phyloP scores from a whole-genome alignment of 2,797 vertebrate species.

The Epinephelus coioides region DNA sequence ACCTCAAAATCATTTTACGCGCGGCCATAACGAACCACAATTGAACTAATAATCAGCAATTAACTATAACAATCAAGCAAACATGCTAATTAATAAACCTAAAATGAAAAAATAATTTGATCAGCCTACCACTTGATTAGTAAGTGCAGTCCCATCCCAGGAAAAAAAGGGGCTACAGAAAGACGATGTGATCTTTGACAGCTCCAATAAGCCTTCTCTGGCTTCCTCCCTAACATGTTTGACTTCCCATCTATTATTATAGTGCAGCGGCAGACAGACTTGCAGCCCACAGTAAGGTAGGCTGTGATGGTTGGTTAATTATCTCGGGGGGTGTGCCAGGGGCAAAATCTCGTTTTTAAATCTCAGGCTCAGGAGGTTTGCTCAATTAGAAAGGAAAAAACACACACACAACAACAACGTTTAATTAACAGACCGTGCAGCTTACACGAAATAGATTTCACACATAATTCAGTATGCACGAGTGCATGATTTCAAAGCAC shows the following conservation, averaged over 20 bases:
- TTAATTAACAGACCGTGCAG: conserved; percentile 84
- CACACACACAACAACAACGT: conserved; percentile 70
- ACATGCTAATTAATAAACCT: neutral
- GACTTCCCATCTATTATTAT: conserved; percentile 55
- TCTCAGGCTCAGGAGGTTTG: conserved; percentile 83
- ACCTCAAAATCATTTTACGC: neutral
- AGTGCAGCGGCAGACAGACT: conserved; percentile 62
- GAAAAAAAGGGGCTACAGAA: conserved; percentile 27
- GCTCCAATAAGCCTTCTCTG: conserved; percentile 53
- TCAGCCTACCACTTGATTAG: conserved; percentile 63
- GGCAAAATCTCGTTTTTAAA: conserved; percentile 86
- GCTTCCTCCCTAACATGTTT: conserved; percentile 51
- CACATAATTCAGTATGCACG: conserved; percentile 82
- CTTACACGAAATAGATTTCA: conserved; percentile 84
- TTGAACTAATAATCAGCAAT: neutral
- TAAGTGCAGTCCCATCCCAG: conserved; percentile 38
- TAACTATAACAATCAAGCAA: neutral
- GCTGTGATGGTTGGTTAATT: conserved; percentile 80
- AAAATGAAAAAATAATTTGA: conserved; percentile 27
- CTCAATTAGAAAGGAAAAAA: conserved; percentile 76
- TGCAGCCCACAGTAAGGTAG: conserved; percentile 63
- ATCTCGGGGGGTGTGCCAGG: conserved; percentile 82
- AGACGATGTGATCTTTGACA: conserved; percentile 57
- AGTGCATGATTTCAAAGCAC: conserved; percentile 73
- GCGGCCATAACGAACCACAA: neutral